Evolutionary conservation across 2,797 vertebrate species (phyloP), one percentile per base, ranked within the genome.

Genomic region (Notolepis coatsorum): DNA sequence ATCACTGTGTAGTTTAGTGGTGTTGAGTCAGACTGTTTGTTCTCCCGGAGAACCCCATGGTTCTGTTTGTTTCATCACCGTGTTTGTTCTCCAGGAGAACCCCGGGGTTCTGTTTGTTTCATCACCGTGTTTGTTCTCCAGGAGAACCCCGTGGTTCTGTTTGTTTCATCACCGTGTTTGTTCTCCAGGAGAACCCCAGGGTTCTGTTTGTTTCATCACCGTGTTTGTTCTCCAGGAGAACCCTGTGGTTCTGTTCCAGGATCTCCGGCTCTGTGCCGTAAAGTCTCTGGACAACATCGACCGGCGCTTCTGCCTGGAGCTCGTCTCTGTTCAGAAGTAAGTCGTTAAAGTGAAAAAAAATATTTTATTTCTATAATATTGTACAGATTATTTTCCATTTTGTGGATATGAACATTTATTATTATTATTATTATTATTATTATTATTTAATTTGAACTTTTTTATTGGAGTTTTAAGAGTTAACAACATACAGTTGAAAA

Each of bases 311-410:
- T 93, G 91, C 78, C 91, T 93, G 2, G 88, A 93, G 68, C 81
- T 93, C 49, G 84, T 93, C 21, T 93, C 92, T 0, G 85, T 93
- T 9, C 90, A 93, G 71, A 93, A 84, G 92, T 93, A 71, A 86
- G 86, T 8, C 13, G 6, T 25, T 25, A 41, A 3, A 23, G 7
- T 12, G 8, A 17, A 25, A 35, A 8, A 1, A 2, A 35, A 35
- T 35, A 35, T 35, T 35, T 7, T 35, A 8, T 8, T 7, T 2
- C 31, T 35, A 12, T 1, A 2, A 35, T 35, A 8, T 35, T 35
- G 31, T 12, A 6, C 31, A 8, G 7, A 1, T 35, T 2, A 8
- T 35, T 6, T 35, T 35, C n/a, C n/a, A n/a, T n/a, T n/a, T n/a
- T n/a, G n/a, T n/a, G n/a, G n/a, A n/a, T n/a, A n/a, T n/a, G n/a